Conservation (phyloP, 2,113 vertebrate genomes). For the western clawed frog (Xenopus tropicalis) region DNA sequence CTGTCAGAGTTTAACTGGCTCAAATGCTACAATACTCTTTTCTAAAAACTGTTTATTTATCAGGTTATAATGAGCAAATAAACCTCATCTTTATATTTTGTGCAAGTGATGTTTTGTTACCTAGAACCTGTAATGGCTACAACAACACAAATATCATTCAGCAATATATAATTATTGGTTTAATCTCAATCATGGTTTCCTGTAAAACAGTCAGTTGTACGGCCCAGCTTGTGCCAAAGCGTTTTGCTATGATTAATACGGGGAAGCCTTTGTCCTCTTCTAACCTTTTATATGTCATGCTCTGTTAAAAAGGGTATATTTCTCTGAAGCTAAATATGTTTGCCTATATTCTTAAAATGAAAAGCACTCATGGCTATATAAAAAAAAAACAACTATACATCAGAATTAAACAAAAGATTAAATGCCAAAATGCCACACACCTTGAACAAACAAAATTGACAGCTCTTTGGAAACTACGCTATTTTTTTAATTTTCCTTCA, state of each 20-base stretch:
- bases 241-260: constrained; percentile 15
- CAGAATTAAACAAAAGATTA: constrained; percentile 29
- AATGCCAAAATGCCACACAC: constrained; percentile 25
- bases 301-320: constrained; percentile 30
- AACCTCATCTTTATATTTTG: too few species aligned
- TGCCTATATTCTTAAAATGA: constrained; percentile 28
- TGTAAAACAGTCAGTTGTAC: too few species aligned
- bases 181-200: too few species aligned
- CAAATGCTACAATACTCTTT: too few species aligned
- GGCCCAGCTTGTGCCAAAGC: too few species aligned
- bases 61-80: too few species aligned
- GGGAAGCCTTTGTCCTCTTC: constrained; percentile 42
- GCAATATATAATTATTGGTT: too few species aligned
- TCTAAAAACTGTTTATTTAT: too few species aligned
- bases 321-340: constrained; percentile 29
- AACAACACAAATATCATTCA: too few species aligned
- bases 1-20: too few species aligned
- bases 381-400: constrained; percentile 26
- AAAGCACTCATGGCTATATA: constrained; percentile 16
- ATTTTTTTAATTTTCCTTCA: background rate
- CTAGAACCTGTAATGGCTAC: too few species aligned
- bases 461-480: background rate
- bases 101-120: too few species aligned
- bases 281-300: constrained; percentile 39
- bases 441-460: constrained; percentile 38